Evolutionary conservation across 2,888 invertebrate genomes (phyloP).

Genomic region (Aphelenchoides bicaudatus): DNA sequence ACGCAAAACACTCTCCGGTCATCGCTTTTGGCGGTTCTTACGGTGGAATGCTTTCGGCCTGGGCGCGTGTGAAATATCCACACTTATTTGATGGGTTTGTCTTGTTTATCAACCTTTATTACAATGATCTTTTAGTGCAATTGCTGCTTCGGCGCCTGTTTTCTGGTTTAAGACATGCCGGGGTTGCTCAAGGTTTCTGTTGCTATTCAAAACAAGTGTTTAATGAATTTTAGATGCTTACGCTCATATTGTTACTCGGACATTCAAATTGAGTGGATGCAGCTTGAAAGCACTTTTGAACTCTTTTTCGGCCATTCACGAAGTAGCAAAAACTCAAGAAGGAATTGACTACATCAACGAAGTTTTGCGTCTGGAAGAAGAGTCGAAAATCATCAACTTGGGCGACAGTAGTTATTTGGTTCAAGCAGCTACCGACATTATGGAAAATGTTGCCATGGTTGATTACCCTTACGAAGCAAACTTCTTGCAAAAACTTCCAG

Average conservation of each 20-base stretch:
- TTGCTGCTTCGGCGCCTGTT: conserved; percentile 86
- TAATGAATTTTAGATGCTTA: too few relatives aligned
- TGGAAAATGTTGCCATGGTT: conserved; percentile 79
- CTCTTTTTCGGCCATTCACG: conserved; percentile 74
- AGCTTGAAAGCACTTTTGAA: conserved; percentile 68
- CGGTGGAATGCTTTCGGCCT: conserved; percentile 93
- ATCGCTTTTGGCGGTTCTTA: conserved; percentile 84
- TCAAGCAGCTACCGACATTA: conserved; percentile 28
- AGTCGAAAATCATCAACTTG: conserved; percentile 52
- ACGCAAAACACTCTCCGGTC: conserved; percentile 70
- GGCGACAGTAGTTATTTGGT: conserved; percentile 34
- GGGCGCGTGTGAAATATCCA: conserved; percentile 92
- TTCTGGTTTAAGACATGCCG: conserved; percentile 56
- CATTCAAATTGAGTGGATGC: conserved; percentile 68
- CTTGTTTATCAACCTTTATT: background rate
- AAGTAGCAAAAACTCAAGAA: conserved; percentile 65
- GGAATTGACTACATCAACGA: conserved; percentile 72
- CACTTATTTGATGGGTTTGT: conserved; percentile 74
- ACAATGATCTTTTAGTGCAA: conserved; percentile 68
- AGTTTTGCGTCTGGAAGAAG: conserved; percentile 73
- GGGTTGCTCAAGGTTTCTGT: too few relatives aligned
- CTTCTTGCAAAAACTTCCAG: conserved; percentile 76
- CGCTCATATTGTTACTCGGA: conserved; percentile 72
- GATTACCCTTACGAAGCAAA: conserved; percentile 86
- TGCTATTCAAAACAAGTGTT: too few relatives aligned